Evolutionary conservation across 2,113 vertebrate species (phyloP).

Genomic region (Fregetta grallaria): DNA sequence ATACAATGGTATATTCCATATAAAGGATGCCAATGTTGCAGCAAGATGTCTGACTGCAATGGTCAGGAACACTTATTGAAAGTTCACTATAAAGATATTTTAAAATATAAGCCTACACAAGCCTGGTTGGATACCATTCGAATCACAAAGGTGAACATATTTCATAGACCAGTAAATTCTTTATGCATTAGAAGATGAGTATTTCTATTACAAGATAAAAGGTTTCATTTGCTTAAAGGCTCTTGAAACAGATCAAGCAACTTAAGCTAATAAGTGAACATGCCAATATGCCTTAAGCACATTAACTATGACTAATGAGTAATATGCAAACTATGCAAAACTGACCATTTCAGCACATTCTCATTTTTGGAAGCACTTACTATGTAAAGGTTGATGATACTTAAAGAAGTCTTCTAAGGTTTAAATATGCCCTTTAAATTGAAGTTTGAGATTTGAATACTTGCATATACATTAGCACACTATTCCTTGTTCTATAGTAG

Average conservation of each 20-base stretch:
- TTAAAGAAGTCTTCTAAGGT: neutral
- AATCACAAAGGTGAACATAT: neutral
- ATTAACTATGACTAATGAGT: neutral
- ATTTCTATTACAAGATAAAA: neutral
- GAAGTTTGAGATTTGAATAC: neutral
- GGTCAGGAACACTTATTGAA: neutral
- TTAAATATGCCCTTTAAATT: neutral
- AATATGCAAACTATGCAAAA: neutral
- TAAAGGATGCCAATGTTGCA: neutral
- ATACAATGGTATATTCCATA: neutral
- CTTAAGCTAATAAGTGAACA: neutral
- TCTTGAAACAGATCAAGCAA: neutral
- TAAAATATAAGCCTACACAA: neutral
- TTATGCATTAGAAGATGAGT: neutral
- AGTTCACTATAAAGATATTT: neutral
- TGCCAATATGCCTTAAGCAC: neutral
- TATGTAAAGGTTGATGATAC: neutral
- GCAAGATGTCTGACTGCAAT: neutral
- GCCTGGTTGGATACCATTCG: neutral
- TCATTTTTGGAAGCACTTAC: neutral
- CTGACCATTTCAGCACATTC: neutral
- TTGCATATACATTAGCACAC: neutral
- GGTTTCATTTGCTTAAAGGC: neutral
- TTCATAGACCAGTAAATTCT: neutral
- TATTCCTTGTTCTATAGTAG: neutral